Conservation (phyloP, 2,797 vertebrate species). For the Pseudochirops corinnae region DNA sequence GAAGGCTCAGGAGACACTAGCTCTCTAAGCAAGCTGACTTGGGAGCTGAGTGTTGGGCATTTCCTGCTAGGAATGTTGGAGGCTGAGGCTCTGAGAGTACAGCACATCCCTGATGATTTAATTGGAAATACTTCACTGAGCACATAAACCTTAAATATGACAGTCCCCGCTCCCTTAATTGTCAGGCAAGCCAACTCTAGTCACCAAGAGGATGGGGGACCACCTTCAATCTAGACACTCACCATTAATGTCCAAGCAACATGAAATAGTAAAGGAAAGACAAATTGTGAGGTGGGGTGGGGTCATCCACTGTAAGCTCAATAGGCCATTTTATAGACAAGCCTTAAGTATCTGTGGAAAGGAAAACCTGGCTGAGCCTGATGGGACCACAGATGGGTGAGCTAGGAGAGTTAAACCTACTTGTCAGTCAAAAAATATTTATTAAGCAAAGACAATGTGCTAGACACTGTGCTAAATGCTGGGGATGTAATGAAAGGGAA, state of each 20-base stretch:
- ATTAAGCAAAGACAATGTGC: not conserved
- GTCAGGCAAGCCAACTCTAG: constrained; percentile 36
- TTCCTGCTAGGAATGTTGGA: not conserved
- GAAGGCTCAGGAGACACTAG: not conserved
- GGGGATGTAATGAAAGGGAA: not conserved
- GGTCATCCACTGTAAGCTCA: not conserved
- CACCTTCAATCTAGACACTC: not conserved
- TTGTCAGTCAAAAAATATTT: not conserved
- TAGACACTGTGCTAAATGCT: not conserved
- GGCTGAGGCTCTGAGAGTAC: not conserved
- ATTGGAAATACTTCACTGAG: constrained; percentile 32
- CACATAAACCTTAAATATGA: constrained; percentile 7
- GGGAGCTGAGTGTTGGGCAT: not conserved
- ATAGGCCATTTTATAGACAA: not conserved
- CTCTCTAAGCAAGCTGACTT: not conserved
- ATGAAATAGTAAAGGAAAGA: constrained; percentile 1
- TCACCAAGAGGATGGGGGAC: constrained; percentile 5
- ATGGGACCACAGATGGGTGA: rapidly evolving
- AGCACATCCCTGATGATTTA: constrained; percentile 25
- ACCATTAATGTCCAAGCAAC: not conserved
- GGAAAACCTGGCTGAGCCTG: not conserved
- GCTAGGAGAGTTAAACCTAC: not conserved
- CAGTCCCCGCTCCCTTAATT: constrained; percentile 45
- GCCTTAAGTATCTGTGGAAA: not conserved
- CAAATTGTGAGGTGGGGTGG: not conserved